Evolutionary conservation across 2,888 invertebrate genomes (phyloP).

Genomic region (Epirrita christyi): DNA sequence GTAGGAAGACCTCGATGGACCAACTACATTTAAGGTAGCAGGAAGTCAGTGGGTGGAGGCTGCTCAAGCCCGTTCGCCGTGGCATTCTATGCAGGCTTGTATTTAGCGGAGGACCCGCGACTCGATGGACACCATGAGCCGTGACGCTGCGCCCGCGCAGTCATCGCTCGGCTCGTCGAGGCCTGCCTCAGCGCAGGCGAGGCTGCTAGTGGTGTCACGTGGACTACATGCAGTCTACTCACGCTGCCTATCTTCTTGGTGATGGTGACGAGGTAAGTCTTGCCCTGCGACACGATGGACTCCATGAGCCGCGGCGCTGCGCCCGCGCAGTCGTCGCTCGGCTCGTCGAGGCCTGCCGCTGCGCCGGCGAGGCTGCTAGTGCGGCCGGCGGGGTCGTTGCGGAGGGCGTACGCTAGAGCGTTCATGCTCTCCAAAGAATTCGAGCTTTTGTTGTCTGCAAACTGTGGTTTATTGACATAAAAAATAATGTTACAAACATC

Average conservation of each 20-base stretch:
- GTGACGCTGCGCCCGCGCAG: conserved; percentile 55
- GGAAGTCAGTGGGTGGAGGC: too few species aligned
- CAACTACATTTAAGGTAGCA: too few species aligned
- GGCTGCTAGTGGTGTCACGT: too few species aligned
- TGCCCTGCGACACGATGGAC: conserved; percentile 74
- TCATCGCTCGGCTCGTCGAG: conserved; percentile 50
- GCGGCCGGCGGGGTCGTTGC: conserved; percentile 46
- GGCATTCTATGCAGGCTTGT: too few species aligned
- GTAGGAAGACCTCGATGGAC: too few species aligned
- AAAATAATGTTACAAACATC: too few species aligned
- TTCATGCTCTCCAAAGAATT: conserved; percentile 65
- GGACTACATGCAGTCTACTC: conserved; percentile 39
- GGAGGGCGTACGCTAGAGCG: conserved; percentile 58
- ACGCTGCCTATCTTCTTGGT: conserved; percentile 75
- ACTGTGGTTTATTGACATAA: too few species aligned
- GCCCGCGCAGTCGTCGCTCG: conserved; percentile 49
- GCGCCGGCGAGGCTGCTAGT: conserved; percentile 41
- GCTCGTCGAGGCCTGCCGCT: conserved; percentile 43
- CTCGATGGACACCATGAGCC: conserved; percentile 77
- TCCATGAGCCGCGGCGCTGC: conserved; percentile 72
- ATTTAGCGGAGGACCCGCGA: too few species aligned
- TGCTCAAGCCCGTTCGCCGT: too few species aligned
- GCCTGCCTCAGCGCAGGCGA: conserved; percentile 26
- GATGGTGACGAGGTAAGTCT: conserved; percentile 74
- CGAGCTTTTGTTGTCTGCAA: conserved; percentile 67